Evolutionary conservation across 2,797 vertebrate species (phyloP).

Genomic region (Gobio occitaniae): DNA sequence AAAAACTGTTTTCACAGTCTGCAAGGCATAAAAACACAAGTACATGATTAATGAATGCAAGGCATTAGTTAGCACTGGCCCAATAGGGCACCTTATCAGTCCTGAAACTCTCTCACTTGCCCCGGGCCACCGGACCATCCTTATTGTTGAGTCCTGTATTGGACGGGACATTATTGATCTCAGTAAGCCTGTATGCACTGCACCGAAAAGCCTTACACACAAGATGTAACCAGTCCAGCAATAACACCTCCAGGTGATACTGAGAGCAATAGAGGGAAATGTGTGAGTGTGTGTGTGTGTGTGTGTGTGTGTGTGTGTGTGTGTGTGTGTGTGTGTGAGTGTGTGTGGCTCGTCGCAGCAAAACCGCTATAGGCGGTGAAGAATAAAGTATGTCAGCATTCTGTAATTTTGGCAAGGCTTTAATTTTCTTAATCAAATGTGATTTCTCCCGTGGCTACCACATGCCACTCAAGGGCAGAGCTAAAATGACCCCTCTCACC

Average conservation of each 20-base stretch:
- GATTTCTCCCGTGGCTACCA: conserved; percentile 25
- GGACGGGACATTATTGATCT: conserved; percentile 48
- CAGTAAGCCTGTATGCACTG: conserved; percentile 60
- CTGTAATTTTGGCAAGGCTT: conserved; percentile 40
- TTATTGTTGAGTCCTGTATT: conserved; percentile 49
- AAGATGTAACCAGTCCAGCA: conserved; percentile 61
- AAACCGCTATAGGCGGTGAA: conserved; percentile 2
- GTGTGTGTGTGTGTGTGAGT: conserved; percentile 42
- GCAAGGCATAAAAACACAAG: background rate
- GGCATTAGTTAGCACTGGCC: background rate
- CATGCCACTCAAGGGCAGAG: conserved; percentile 70
- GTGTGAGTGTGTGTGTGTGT: conserved; percentile 43
- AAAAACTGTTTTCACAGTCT: background rate
- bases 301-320: conserved; percentile 46
- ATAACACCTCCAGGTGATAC: conserved; percentile 61
- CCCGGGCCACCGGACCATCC: background rate
- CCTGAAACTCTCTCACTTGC: background rate
- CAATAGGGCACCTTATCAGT: background rate
- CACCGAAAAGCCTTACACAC: conserved; percentile 66
- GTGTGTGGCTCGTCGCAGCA: conserved; percentile 45
- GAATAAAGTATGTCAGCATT: conserved; percentile 52
- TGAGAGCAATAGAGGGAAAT: conserved; percentile 56
- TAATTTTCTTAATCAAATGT: conserved; percentile 50
- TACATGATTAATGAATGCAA: conserved; percentile 13
- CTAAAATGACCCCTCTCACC: conserved; percentile 70